phyloP scores from a whole-genome alignment of 2,888 invertebrate species.

The Apodemia zela region DNA sequence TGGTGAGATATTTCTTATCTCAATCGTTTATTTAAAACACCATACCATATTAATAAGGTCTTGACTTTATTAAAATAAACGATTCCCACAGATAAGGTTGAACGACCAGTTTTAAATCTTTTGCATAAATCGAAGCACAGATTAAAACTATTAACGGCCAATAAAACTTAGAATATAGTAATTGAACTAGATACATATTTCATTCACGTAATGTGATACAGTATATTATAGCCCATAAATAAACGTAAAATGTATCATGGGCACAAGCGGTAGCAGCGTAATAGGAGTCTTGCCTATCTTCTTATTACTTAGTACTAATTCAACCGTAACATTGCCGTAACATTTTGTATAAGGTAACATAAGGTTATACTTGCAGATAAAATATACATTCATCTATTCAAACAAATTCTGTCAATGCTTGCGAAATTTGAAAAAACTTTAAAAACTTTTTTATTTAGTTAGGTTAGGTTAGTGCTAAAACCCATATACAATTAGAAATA shows the following conservation, averaged over 20 bases:
- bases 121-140: neutral
- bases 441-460: no score
- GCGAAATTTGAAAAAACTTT: no score
- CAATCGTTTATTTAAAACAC: neutral
- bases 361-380: no score
- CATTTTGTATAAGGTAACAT: no score
- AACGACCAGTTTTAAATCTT: neutral
- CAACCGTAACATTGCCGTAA: no score
- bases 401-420: no score
- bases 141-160: neutral
- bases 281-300: neutral
- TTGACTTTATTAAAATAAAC: neutral
- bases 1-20: neutral
- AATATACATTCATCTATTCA: no score
- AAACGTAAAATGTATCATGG: neutral
- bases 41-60: neutral
- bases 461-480: no score
- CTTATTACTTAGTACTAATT: neutral
- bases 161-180: neutral
- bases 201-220: neutral
- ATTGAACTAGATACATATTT: slow-evolving; percentile 4
- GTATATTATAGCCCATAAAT: neutral
- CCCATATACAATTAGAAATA: no score
- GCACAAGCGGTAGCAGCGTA: neutral
- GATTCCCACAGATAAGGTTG: neutral